Base-by-base conservation (phyloP, 2,113 vertebrate species). In the Pseudopodoces humilis region DNA sequence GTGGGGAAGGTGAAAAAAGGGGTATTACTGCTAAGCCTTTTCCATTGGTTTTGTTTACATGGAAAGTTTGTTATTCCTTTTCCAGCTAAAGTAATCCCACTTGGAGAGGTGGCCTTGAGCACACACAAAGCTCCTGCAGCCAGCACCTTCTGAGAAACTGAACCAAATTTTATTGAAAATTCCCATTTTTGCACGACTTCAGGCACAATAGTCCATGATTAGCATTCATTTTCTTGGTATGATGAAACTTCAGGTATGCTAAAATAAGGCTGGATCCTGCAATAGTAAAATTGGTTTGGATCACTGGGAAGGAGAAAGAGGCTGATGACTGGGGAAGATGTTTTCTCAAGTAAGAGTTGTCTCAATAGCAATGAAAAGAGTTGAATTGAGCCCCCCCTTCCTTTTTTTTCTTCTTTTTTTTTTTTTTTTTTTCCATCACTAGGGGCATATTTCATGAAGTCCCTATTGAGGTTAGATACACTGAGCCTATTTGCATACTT, bases 401-500 rank as follows among this genome's bases (percentile, higher is more conserved):
- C 22, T 49, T 56, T 65, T 56, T 71, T 50, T 47, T 43, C 2
- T 12, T 39, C 39, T 39, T 62, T 39, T 15, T 44, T 65, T 53
- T 47, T 23, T 47, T 23, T 65, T 47, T 49, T 31, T 6, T 0
- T 11, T 15, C 47, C 55, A n/a, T 94, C 88, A 81, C 60, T 52
- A 75, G 44, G 65, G 81, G 53, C 79, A 71, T 90, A 86, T 96
- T 96, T 94, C 83, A 60, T 90, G 68, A 94, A 88, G 76, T 88
- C 60, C 28, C 77, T 37, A 62, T 50, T 93, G 92, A 94, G 76
- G 76, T 81, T 92, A 69, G 88, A 81, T 96, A 65, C 1, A 3
- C 90, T 46, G 62, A 84, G 83, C 68, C 43, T 20, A 92, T 96
- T 92, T 96, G 88, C 92, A 96, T 94, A 84, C 72, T 93, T 96